These are phyloP conservation scores for Leucania comma DNA, from an alignment of 2,888 invertebrate species.

Conservation along the genomic window DNA sequence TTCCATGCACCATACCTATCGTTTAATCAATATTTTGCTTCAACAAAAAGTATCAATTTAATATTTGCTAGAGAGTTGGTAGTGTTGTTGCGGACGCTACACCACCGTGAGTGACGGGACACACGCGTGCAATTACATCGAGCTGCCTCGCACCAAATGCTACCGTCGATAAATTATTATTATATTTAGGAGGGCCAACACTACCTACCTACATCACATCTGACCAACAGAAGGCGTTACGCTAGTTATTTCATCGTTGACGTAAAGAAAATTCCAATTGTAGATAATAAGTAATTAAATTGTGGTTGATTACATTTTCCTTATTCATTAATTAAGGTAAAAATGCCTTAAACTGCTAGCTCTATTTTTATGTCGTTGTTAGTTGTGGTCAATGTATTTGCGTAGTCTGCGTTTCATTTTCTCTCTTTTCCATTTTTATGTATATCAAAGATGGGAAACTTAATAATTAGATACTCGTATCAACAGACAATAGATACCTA, in stretches of 20 bases:
- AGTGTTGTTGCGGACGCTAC: conserved; percentile 45
- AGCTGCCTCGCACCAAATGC: conserved; percentile 64
- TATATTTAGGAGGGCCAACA: conserved; percentile 31
- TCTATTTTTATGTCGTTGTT: too few species aligned
- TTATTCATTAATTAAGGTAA: neutral
- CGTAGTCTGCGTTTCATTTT: too few species aligned
- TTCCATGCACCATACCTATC: too few species aligned
- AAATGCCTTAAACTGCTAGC: neutral
- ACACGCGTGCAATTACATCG: conserved; percentile 77
- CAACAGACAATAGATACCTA: too few species aligned
- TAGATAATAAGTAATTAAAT: neutral
- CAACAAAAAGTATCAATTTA: neutral
- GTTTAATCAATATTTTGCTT: too few species aligned
- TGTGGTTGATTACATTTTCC: neutral
- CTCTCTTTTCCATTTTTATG: too few species aligned
- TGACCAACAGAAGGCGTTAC: neutral
- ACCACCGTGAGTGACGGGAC: conserved; percentile 60
- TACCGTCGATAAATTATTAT: conserved; percentile 57
- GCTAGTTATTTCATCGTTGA: conserved; percentile 4
- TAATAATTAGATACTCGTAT: too few species aligned
- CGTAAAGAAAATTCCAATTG: neutral
- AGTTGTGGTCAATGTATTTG: neutral
- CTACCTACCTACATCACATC: conserved; percentile 6
- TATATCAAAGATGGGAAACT: too few species aligned
- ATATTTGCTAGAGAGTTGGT: neutral